Evolutionary conservation across 2,113 vertebrate genomes (phyloP).

Genomic region (Sorex araneus): DNA sequence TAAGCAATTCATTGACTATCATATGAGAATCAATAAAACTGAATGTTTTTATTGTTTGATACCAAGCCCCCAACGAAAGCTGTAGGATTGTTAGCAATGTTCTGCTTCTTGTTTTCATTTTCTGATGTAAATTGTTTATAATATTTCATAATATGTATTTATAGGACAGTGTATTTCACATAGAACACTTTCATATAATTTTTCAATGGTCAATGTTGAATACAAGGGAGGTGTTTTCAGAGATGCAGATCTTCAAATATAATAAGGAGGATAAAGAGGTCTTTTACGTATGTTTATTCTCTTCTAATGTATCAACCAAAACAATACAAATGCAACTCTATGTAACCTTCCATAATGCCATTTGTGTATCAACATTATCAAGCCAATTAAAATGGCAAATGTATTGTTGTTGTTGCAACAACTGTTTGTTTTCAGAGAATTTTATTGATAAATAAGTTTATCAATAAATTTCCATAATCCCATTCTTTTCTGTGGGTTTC

Average conservation of each 20-base stretch:
- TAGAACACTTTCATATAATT: neutral
- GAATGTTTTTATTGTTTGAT: neutral
- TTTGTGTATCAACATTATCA: too few relatives aligned
- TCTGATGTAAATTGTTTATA: neutral
- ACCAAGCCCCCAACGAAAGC: neutral
- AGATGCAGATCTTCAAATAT: neutral
- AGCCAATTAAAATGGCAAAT: too few relatives aligned
- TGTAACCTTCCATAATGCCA: too few relatives aligned
- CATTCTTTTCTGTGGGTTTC: neutral
- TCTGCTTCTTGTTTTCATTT: constrained; percentile 16
- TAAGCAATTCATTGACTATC: neutral
- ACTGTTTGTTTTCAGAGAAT: too few relatives aligned
- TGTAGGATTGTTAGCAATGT: neutral
- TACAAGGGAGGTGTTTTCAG: neutral
- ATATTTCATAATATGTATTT: neutral
- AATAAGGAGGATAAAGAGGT: neutral
- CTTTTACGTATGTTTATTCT: neutral
- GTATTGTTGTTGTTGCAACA: too few relatives aligned
- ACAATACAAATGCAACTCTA: too few relatives aligned
- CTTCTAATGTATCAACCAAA: neutral
- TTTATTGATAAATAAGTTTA: too few relatives aligned
- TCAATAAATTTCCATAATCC: neutral
- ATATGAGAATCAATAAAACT: neutral
- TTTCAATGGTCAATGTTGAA: neutral
- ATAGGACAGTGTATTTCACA: too few relatives aligned